phyloP scores from a whole-genome alignment of 2,888 invertebrate genomes.

The Harmothoe impar region DNA sequence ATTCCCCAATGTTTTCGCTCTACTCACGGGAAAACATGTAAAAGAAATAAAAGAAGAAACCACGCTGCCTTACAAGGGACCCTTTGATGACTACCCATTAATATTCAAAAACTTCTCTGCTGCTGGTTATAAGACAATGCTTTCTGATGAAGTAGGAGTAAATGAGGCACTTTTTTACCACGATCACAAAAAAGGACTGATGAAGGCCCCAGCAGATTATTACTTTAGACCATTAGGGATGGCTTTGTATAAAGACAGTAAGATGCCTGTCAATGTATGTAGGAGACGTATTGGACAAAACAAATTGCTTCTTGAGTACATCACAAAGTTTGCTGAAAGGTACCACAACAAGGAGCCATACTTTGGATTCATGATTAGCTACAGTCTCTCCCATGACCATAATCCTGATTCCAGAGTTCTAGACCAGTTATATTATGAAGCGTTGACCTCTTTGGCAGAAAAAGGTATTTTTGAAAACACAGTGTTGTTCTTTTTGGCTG shows the following conservation, averaged over 20 bases:
- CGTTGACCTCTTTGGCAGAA: background rate
- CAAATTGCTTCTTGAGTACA: background rate
- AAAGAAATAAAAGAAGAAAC: too few species aligned
- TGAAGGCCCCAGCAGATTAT: background rate
- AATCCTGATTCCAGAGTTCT: background rate
- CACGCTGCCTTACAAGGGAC: background rate
- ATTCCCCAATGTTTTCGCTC: constrained; percentile 4
- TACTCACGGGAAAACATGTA: background rate
- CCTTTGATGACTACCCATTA: background rate
- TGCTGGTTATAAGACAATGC: background rate
- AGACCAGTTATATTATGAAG: background rate
- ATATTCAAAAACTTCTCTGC: background rate
- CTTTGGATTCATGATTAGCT: background rate
- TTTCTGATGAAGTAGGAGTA: background rate
- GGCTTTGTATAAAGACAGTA: background rate
- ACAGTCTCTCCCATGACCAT: background rate
- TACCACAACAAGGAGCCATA: background rate
- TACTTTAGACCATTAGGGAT: background rate
- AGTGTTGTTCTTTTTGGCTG: background rate
- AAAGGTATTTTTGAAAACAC: background rate
- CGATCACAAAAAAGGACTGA: background rate
- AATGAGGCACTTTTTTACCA: background rate
- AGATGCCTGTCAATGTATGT: background rate
- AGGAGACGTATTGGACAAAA: background rate
- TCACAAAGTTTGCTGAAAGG: background rate